Base-by-base conservation (phyloP, 2,113 vertebrate species). In the Hydropotes inermis region DNA sequence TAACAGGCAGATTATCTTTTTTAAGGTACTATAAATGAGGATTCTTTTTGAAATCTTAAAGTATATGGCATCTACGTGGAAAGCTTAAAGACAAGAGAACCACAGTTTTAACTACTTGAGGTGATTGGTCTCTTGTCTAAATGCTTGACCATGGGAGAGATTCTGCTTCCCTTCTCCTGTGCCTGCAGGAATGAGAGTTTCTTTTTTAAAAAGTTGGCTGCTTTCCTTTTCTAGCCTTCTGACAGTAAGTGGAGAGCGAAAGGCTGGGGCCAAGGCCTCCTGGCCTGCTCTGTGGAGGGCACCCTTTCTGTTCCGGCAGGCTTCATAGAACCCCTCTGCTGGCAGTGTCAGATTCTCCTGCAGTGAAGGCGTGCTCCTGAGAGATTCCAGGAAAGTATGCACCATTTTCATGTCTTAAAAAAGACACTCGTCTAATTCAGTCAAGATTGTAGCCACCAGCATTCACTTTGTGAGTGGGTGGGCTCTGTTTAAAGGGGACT, bases 241-340 rank as follows among this genome's bases (percentile, higher is more conserved):
- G 39, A 92, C 64, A 86, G 92, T 92, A 90, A 91, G 39, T 87
- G 55, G 67, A 79, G 91, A 97, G 85, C 87, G 74, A 79, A 78
- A 47, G 78, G 87, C 30, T 50, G 83, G 61, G 52, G 87, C 94
- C 96, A 81, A 55, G 78, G 96, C 93, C 21, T 39, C 27, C 39
- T 93, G 78, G 94, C 76, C 47, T 27, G 43, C 87, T n/a, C 0
- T 74, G 52, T 95, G 87, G 61, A 57, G 86, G 76, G 55, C 8
- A 1, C 91, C 43, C 52, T 96, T 91, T 86, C 36, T 5, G 5
- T 50, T 3, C 27, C 55, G 55, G 57, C 64, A 76, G 13, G 33
- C 7, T 83, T 86, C 67, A n/a, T 45, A 55, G 86, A 78, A 23
- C 64, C 79, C 91, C 7, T 43, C 4, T 16, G 78, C 55, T 91